These are phyloP conservation scores for Anaspis maculata DNA, from an alignment of 2,888 invertebrate genomes.

Conservation along the genomic window DNA sequence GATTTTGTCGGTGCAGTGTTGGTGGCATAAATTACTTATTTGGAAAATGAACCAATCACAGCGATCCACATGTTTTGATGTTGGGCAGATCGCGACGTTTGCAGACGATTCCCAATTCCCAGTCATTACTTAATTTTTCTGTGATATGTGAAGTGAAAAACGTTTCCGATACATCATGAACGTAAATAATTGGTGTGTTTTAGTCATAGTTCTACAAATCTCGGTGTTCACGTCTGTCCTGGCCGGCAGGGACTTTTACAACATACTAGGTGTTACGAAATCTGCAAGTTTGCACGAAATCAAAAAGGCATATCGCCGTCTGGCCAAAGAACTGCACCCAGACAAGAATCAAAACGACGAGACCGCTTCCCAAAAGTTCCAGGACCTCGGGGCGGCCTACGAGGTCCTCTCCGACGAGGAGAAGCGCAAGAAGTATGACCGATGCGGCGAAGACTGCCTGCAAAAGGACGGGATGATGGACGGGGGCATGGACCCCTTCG, in stretches of 20 bases:
- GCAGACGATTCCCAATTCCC: too few relatives aligned
- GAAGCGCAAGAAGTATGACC: slow-evolving; percentile 89
- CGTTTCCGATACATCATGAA: too few relatives aligned
- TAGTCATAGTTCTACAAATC: slow-evolving; percentile 21
- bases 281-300: slow-evolving; percentile 88
- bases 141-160: slow-evolving; percentile 21
- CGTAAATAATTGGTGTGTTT: slow-evolving; percentile 15
- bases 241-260: slow-evolving; percentile 87
- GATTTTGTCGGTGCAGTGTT: too few relatives aligned
- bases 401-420: slow-evolving; percentile 90
- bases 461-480: slow-evolving; percentile 84
- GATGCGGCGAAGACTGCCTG: slow-evolving; percentile 94
- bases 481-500: slow-evolving; percentile 88
- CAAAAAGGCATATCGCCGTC: slow-evolving; percentile 92
- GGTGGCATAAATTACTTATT: too few relatives aligned
- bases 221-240: slow-evolving; percentile 30
- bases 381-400: slow-evolving; percentile 93
- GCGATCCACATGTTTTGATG: slow-evolving; percentile 28
- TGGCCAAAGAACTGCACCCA: slow-evolving; percentile 95
- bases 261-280: slow-evolving; percentile 77
- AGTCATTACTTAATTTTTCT: slow-evolving; percentile 6
- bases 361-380: slow-evolving; percentile 86
- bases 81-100: too few relatives aligned
- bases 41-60: slow-evolving; percentile 22
- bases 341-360: slow-evolving; percentile 96